Conservation (phyloP, 2,797 vertebrate species). For the Pangasius sanitwongsei region DNA sequence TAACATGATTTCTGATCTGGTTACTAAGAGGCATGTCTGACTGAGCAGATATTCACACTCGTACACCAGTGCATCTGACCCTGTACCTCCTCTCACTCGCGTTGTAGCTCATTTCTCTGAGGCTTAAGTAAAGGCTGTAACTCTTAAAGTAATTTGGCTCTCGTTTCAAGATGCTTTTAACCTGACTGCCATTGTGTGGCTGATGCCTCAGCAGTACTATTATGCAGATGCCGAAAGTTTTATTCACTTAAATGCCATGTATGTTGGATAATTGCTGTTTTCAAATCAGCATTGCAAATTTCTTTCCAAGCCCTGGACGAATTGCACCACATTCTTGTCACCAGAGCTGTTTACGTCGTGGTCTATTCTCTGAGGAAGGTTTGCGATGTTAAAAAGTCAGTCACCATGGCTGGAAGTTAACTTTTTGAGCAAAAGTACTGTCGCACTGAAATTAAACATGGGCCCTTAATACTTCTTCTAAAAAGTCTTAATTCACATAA, state of each 20-base stretch:
- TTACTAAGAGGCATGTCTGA: slow-evolving; percentile 32
- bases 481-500: neutral
- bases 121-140: slow-evolving; percentile 21
- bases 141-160: slow-evolving; percentile 47
- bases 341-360: neutral
- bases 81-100: neutral
- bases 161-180: slow-evolving; percentile 39
- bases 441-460: neutral
- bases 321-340: neutral
- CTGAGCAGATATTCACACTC: slow-evolving; percentile 15
- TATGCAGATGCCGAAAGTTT: slow-evolving; percentile 25
- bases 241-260: slow-evolving; percentile 28
- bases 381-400: neutral
- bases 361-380: neutral
- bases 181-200: slow-evolving; percentile 42
- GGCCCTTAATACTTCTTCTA: neutral
- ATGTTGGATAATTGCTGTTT: slow-evolving; percentile 45
- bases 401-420: neutral
- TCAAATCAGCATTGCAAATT: slow-evolving; percentile 44
- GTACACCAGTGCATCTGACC: slow-evolving; percentile 2
- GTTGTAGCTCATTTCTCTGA: slow-evolving; percentile 9
- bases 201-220: slow-evolving; percentile 29
- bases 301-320: slow-evolving; percentile 13
- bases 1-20: slow-evolving; percentile 37
- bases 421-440: neutral